Base-by-base conservation (phyloP, 2,888 invertebrate genomes). In the Netelia melanura region DNA sequence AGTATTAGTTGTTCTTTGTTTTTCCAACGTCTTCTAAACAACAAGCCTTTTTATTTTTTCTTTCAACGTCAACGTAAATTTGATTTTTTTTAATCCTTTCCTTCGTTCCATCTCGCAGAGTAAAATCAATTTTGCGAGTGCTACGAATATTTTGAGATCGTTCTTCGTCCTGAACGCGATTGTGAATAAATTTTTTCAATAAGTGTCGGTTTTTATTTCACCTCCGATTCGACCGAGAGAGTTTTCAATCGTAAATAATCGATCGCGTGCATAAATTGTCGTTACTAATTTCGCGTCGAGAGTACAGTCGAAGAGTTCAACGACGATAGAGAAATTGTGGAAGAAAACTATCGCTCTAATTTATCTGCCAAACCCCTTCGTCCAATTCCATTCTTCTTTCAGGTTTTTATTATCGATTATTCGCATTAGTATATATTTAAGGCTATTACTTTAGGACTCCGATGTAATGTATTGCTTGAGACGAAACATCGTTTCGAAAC, bases 11-110 rank as follows among this genome's bases (percentile, higher is more conserved):
- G 61, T 30, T 54, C 38, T 64, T 10, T 43, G 17, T 17, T 67
- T 58, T 21, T 65, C 43, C 30, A 44, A 62, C 17, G 21, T 74
- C 21, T 72, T 43, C 11, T 70, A 70, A 25, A 30, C 30, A 68
- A 68, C 25, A 48, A 56, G 38, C 38, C 38, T 78, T 48, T 30
- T 76, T n/a, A 2, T 43, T 30, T 21, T 75, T 68, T 54, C 21
- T 58, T 61, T 68, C 44, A 64, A 65, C 30, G 38, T 71, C 43
- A 71, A 65, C 38, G 30, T 76, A 71, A 52, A n/a, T 62, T 76
- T 23, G 25, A 75, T 81, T 61, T 54, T 62, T 75, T 75, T 68
- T 17, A 54, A 44, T 56, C 44, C 65, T 48, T 44, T 71, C n/a
- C 30, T 54, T 72, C 23, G 52, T 48, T 52, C 58, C 21, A 67